Conservation (phyloP, 2,888 invertebrate species). For the Cephalotes varians region DNA sequence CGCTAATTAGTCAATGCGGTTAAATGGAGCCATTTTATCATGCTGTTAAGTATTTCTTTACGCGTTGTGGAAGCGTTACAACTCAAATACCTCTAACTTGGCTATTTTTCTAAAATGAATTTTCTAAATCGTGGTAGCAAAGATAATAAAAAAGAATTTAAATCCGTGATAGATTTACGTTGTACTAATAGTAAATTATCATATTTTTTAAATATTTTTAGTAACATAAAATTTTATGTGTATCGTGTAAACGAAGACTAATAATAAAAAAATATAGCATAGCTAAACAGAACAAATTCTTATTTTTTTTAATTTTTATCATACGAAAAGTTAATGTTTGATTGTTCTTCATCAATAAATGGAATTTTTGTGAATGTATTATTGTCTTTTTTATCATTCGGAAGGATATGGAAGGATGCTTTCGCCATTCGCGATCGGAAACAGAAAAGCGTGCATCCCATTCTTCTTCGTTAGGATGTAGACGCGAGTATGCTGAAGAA, state of each 20-base stretch:
- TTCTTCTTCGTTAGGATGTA: conserved; percentile 53
- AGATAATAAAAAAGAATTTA: not conserved
- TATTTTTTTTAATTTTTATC: not conserved
- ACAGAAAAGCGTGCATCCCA: conserved; percentile 19
- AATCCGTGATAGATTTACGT: not conserved
- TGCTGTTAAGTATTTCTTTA: not conserved
- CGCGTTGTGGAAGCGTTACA: not conserved
- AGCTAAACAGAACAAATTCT: not conserved
- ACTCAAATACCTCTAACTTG: not conserved
- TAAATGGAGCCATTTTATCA: not conserved
- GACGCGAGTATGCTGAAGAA: conserved; percentile 29
- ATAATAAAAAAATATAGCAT: not conserved
- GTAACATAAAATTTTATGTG: not conserved
- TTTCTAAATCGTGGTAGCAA: not conserved
- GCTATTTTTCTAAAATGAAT: not conserved
- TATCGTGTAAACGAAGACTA: not conserved
- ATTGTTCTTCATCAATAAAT: not conserved
- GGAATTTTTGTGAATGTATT: not conserved
- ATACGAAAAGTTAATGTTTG: not conserved
- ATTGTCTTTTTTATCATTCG: conserved; percentile 4
- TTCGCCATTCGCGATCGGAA: not conserved
- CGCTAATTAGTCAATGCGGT: conserved; percentile 42
- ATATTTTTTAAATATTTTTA: not conserved
- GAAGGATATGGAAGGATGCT: not conserved
- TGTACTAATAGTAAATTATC: not conserved